Evolutionary conservation across 2,888 invertebrate species (phyloP).

Genomic region (Microctonus brassicae): DNA sequence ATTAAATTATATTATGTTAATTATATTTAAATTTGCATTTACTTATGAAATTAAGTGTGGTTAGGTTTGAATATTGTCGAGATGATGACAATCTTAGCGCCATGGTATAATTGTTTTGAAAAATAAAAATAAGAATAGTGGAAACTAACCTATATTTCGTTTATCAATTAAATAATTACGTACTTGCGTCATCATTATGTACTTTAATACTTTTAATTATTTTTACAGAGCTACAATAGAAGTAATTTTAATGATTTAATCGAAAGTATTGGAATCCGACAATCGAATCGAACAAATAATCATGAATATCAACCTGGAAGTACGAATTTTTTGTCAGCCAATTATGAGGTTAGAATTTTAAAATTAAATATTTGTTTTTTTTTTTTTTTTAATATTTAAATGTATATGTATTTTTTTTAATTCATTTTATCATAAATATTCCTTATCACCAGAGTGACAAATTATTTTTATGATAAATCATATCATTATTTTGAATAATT

Average conservation of each 20-base stretch:
- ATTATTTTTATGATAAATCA: background rate
- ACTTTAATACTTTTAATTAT: conserved; percentile 4
- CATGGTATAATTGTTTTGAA: background rate
- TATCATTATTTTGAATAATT: background rate
- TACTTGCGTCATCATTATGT: background rate
- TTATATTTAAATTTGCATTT: too few species aligned
- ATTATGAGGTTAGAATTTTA: conserved; percentile 77
- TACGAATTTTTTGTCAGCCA: conserved; percentile 80
- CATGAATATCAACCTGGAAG: conserved; percentile 79
- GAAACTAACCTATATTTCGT: conserved; percentile 16
- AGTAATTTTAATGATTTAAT: conserved; percentile 47
- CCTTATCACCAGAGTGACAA: background rate
- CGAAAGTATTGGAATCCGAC: conserved; percentile 56
- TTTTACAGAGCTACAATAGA: conserved; percentile 46
- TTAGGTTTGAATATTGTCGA: background rate
- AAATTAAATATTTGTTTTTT: too few species aligned
- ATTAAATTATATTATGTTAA: too few species aligned
- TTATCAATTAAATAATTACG: too few species aligned
- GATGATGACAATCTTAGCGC: background rate
- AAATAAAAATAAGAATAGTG: background rate
- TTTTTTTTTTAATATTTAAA: background rate
- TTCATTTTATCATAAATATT: background rate
- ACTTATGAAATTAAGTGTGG: background rate
- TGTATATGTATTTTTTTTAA: background rate
- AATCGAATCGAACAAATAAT: conserved; percentile 51